A percentile compares a stretch with the other conserved stretches of the same genome.
Evolutionary conservation across 2,797 vertebrate species (phyloP).

Genomic region (Amazona finschi): DNA sequence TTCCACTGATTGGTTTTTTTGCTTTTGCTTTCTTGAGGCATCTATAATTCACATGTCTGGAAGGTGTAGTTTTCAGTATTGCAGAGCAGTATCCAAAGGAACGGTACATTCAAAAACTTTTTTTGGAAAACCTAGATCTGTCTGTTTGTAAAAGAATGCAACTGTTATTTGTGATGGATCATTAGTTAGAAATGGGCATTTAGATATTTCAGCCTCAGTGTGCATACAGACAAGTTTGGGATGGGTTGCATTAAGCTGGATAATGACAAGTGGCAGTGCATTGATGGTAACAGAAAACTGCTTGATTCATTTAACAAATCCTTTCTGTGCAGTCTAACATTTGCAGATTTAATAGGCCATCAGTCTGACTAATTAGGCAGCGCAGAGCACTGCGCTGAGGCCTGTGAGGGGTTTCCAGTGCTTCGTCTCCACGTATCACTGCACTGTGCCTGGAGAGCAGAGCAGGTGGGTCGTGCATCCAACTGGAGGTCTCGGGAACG

Average conservation of each 20-base stretch:
- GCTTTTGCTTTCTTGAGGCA: neutral
- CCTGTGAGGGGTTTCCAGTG: neutral
- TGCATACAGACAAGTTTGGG: neutral
- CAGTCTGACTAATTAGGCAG: neutral
- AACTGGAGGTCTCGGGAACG: neutral
- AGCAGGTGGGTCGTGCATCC: fast-evolving
- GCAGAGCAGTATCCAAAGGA: conserved; percentile 9
- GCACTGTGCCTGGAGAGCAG: neutral
- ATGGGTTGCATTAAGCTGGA: neutral
- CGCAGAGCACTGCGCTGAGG: neutral
- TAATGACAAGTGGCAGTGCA: neutral
- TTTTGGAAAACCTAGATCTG: neutral
- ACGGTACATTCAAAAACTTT: neutral
- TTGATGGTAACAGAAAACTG: neutral
- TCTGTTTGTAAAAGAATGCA: neutral
- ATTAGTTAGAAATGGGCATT: neutral
- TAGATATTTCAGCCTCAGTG: neutral
- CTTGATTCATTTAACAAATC: neutral
- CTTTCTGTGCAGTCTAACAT: neutral
- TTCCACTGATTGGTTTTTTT: neutral
- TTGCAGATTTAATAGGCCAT: neutral
- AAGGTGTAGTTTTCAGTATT: neutral
- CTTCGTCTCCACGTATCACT: fast-evolving
- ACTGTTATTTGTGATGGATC: neutral
- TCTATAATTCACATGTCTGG: neutral